phyloP scores from a whole-genome alignment of 2,113 vertebrate genomes.

The Morone saxatilis region DNA sequence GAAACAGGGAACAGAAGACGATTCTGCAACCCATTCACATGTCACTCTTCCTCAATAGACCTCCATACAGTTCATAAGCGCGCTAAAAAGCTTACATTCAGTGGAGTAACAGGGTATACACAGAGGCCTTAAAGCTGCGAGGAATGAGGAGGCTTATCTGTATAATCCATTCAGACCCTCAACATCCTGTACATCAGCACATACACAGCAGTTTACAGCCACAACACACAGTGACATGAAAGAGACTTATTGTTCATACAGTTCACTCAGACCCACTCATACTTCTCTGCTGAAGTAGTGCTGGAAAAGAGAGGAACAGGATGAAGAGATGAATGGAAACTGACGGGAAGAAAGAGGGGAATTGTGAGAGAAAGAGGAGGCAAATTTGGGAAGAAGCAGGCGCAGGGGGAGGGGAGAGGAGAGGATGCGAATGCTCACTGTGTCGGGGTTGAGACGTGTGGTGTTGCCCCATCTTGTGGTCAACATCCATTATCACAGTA shows the following conservation, averaged over 20 bases:
- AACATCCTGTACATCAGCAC: conserved; percentile 15
- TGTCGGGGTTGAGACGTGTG: background rate
- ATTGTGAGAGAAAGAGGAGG: background rate
- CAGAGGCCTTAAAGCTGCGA: conserved; percentile 6
- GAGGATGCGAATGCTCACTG: background rate
- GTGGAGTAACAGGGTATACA: background rate
- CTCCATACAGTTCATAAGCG: conserved; percentile 11
- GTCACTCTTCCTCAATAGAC: conserved; percentile 7
- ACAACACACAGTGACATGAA: conserved; percentile 12
- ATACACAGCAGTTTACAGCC: background rate
- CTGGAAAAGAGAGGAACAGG: conserved; percentile 6
- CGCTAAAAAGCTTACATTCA: conserved; percentile 28
- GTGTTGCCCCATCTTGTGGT: conserved; percentile 53
- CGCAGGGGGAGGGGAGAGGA: background rate
- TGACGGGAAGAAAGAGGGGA: background rate
- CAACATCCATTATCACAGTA: background rate
- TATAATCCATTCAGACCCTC: conserved; percentile 62
- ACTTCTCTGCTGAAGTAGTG: conserved; percentile 7
- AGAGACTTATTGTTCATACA: conserved; percentile 7
- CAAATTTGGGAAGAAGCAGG: background rate
- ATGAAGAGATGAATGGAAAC: background rate
- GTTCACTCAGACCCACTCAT: conserved; percentile 52
- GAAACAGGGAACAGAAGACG: background rate
- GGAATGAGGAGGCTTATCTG: conserved; percentile 46
- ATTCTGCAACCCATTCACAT: conserved; percentile 3